Evolutionary conservation across 2,797 vertebrate species (phyloP).

Genomic region (Gastrophryne carolinensis): DNA sequence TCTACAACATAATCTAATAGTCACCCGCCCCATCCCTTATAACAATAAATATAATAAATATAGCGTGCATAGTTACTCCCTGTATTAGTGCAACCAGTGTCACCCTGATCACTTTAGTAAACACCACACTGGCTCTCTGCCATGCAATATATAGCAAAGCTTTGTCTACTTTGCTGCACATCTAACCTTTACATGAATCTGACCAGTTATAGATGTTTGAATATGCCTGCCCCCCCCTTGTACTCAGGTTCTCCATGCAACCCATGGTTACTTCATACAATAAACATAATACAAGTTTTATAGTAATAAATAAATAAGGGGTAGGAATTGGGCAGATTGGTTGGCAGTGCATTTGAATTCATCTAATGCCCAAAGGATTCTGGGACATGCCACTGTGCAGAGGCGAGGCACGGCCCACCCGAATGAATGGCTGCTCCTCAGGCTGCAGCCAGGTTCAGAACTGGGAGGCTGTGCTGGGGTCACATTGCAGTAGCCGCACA

Average conservation of each 20-base stretch:
- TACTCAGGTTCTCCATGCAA: conserved; percentile 38
- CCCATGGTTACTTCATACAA: conserved; percentile 34
- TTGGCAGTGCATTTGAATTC: conserved; percentile 41
- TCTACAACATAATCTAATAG: conserved; percentile 17
- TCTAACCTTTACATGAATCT: conserved; percentile 5
- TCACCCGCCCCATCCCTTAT: conserved; percentile 13
- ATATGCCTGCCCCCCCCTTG: conserved; percentile 9
- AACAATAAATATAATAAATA: conserved; percentile 41
- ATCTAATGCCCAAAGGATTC: conserved; percentile 33
- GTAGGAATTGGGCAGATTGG: conserved; percentile 23
- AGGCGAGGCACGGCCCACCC: background rate
- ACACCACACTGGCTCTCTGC: background rate
- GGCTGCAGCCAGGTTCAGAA: conserved; percentile 74
- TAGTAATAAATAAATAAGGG: conserved; percentile 44
- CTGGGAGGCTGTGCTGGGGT: conserved; percentile 92
- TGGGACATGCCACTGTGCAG: conserved; percentile 3
- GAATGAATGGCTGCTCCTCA: background rate
- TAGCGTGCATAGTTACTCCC: conserved; percentile 50
- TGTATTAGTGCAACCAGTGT: conserved; percentile 42
- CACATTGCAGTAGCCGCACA: conserved; percentile 95
- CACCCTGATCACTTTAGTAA: background rate
- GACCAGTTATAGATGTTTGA: conserved; percentile 4
- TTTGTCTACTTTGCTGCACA: background rate
- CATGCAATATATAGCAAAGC: background rate
- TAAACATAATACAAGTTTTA: conserved; percentile 42